phyloP scores from a whole-genome alignment of 2,888 invertebrate genomes.

The Hypsopygia costalis region DNA sequence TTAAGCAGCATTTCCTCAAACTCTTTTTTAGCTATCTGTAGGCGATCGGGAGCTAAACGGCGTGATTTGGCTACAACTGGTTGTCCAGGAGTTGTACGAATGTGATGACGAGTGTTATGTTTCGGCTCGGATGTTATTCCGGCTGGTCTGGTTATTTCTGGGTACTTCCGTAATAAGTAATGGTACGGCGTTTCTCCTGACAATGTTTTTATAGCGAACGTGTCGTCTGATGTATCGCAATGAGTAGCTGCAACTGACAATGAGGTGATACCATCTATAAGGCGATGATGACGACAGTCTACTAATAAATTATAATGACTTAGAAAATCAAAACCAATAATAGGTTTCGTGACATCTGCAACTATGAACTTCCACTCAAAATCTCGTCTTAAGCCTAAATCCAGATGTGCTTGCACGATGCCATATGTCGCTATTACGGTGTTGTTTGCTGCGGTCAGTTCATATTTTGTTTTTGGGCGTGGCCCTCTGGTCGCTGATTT shows the following conservation, averaged over 20 bases:
- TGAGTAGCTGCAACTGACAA: constrained; percentile 5
- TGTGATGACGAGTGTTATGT: neutral
- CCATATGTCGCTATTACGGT: constrained; percentile 26
- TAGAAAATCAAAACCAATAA: constrained; percentile 42
- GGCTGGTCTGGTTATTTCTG: constrained; percentile 13
- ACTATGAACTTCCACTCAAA: constrained; percentile 35
- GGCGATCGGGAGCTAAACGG: constrained; percentile 13
- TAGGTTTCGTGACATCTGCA: constrained; percentile 34
- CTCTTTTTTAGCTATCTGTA: neutral
- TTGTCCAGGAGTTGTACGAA: constrained; percentile 12
- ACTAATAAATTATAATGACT: constrained; percentile 30
- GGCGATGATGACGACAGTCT: constrained; percentile 24
- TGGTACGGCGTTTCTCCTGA: constrained; percentile 12
- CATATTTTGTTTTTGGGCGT: constrained; percentile 19
- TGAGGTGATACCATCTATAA: constrained; percentile 22
- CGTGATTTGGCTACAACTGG: constrained; percentile 15
- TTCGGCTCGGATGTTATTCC: constrained; percentile 1
- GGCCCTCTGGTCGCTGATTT: constrained; percentile 11
- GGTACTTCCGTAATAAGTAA: constrained; percentile 11
- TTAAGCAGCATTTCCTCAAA: constrained; percentile 13
- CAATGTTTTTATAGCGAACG: neutral
- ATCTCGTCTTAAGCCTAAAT: constrained; percentile 16
- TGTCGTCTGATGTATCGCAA: neutral
- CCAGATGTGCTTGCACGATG: constrained; percentile 7
- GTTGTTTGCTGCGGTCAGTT: constrained; percentile 35